phyloP scores from a whole-genome alignment of 2,113 vertebrate genomes.

The Pungitius pungitius region DNA sequence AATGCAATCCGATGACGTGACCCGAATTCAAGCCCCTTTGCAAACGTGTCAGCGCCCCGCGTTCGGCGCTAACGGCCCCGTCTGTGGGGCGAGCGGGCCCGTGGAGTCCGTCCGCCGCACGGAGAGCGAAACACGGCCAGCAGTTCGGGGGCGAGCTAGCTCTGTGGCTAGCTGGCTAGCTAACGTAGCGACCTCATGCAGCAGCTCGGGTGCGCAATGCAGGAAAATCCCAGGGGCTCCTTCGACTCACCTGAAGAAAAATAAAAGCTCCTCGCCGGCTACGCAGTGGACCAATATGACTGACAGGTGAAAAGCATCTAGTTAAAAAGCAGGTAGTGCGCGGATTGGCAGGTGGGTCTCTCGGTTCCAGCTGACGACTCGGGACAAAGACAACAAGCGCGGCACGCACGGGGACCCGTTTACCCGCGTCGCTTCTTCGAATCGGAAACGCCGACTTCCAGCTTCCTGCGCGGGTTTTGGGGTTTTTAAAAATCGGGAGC shows the following conservation, averaged over 20 bases:
- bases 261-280: conserved; percentile 14
- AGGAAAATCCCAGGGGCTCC: conserved; percentile 16
- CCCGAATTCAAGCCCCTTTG: background rate
- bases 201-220: conserved; percentile 39
- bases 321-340: background rate
- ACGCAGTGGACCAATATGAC: background rate
- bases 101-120: conserved; percentile 1
- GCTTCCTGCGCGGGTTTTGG: background rate
- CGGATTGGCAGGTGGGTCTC: background rate
- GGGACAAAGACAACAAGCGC: conserved; percentile 44
- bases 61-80: background rate
- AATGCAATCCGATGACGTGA: conserved; percentile 9
- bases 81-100: background rate
- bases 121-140: background rate
- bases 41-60: background rate
- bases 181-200: background rate
- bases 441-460: background rate
- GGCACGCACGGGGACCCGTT: conserved; percentile 5
- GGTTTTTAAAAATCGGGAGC: conserved; percentile 8
- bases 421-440: conserved; percentile 17
- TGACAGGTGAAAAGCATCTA: conserved; percentile 15
- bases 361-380: conserved; percentile 21
- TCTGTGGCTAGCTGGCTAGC: conserved; percentile 41
- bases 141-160: conserved; percentile 32
- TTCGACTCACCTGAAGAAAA: conserved; percentile 65